Conservation (phyloP, 1,140 invertebrate genomes). For the Ceratina calcarata region DNA sequence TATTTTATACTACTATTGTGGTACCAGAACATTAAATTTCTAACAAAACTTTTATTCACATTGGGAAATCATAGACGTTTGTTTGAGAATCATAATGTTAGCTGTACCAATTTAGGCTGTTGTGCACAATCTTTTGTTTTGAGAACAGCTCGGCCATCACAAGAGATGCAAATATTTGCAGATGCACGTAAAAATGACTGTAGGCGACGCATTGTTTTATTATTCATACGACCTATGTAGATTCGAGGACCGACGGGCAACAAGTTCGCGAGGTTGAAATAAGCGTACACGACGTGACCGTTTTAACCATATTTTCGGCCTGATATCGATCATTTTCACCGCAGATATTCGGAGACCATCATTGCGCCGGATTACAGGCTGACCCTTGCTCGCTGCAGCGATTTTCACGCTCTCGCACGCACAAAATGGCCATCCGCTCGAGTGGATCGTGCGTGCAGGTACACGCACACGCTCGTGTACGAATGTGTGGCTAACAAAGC, state of each 20-base stretch:
- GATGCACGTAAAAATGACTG: neutral
- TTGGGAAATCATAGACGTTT: too few species aligned
- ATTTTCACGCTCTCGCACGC: constrained; percentile 65
- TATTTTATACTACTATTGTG: neutral
- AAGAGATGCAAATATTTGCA: constrained; percentile 9
- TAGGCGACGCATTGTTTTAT: neutral
- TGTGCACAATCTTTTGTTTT: neutral
- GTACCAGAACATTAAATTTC: too few species aligned
- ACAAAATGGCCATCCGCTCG: constrained; percentile 45
- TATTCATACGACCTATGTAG: neutral
- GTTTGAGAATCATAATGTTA: too few species aligned
- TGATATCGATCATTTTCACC: constrained; percentile 43
- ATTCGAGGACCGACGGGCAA: neutral
- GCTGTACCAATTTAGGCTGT: too few species aligned
- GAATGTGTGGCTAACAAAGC: constrained; percentile 28
- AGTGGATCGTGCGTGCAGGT: constrained; percentile 47
- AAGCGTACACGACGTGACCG: neutral
- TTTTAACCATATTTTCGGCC: constrained; percentile 24
- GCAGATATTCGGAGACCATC: constrained; percentile 52
- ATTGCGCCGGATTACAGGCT: constrained; percentile 56
- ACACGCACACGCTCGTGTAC: neutral
- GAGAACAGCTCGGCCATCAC: neutral
- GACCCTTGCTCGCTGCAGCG: constrained; percentile 52
- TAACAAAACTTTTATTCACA: too few species aligned
- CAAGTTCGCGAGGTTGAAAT: constrained; percentile 11